These are phyloP conservation scores for Heterochromis multidens DNA, from an alignment of 2,113 vertebrate genomes.

Conservation along the genomic window DNA sequence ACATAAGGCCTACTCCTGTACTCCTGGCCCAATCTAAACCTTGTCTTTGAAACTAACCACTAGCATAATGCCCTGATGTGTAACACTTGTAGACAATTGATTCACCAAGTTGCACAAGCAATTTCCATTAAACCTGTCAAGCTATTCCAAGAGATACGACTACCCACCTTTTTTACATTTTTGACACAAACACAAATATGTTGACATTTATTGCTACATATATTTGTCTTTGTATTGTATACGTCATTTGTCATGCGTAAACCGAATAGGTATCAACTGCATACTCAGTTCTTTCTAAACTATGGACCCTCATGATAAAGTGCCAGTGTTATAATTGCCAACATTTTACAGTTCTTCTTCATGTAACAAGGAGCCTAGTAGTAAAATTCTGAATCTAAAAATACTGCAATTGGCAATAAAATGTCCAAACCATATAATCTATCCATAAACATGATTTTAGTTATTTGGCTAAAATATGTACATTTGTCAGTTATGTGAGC, in stretches of 20 bases:
- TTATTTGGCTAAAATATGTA: background rate
- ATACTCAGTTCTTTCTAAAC: accelerated
- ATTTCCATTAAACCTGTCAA: background rate
- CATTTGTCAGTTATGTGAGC: background rate
- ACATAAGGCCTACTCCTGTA: background rate
- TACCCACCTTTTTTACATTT: too few relatives aligned
- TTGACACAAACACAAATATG: too few relatives aligned
- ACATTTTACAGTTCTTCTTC: background rate
- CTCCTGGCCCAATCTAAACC: background rate
- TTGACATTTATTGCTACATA: background rate
- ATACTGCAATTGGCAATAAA: background rate
- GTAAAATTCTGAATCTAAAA: background rate
- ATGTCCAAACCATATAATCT: background rate
- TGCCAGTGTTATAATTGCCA: accelerated
- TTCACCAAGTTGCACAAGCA: too few relatives aligned
- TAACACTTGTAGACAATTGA: too few relatives aligned
- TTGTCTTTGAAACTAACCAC: accelerated
- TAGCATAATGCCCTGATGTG: too few relatives aligned
- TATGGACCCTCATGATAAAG: background rate
- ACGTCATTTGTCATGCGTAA: background rate
- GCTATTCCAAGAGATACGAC: too few relatives aligned
- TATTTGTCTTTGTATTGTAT: background rate
- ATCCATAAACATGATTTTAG: background rate
- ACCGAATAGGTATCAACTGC: background rate
- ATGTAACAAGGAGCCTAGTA: background rate